A percentile compares a stretch with the other conserved stretches of the same genome.
Conservation (phyloP, 2,797 vertebrate species). For the Hippocampus kuda region DNA sequence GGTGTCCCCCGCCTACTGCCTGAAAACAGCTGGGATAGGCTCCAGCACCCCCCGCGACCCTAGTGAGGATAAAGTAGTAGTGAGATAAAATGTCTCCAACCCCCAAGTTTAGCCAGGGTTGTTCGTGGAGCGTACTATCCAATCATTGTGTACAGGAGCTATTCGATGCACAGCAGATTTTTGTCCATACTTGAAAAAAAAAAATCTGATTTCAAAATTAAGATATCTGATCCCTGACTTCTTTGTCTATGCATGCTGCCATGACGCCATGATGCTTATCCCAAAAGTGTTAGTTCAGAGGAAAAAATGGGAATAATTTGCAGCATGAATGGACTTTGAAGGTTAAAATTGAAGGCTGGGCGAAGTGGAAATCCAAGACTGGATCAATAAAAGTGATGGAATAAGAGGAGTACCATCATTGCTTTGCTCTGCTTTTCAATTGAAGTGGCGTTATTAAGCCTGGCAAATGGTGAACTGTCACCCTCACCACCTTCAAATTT, state of each 20-base stretch:
- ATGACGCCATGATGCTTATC: too few species aligned
- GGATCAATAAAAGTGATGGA: constrained; percentile 5
- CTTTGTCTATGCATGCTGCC: too few species aligned
- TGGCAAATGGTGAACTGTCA: constrained; percentile 53
- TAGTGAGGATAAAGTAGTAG: too few species aligned
- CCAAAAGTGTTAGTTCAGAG: neutral
- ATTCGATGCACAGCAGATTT: neutral
- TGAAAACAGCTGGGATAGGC: too few species aligned
- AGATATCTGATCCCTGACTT: neutral
- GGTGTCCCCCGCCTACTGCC: too few species aligned
- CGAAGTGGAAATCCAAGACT: neutral
- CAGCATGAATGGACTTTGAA: neutral
- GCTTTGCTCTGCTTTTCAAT: constrained; percentile 35
- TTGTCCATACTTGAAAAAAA: neutral
- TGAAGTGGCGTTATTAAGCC: constrained; percentile 53
- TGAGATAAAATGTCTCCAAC: too few species aligned
- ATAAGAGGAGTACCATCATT: constrained; percentile 15
- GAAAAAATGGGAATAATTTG: neutral
- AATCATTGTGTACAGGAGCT: too few species aligned
- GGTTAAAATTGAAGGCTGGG: neutral
- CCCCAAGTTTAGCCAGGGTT: too few species aligned
- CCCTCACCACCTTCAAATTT: constrained; percentile 16
- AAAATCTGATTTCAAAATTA: too few species aligned
- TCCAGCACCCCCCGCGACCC: too few species aligned
- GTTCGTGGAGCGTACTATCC: too few species aligned